Base-by-base conservation (phyloP, 1,140 invertebrate species). In the Brachionus asplanchnoidis region DNA sequence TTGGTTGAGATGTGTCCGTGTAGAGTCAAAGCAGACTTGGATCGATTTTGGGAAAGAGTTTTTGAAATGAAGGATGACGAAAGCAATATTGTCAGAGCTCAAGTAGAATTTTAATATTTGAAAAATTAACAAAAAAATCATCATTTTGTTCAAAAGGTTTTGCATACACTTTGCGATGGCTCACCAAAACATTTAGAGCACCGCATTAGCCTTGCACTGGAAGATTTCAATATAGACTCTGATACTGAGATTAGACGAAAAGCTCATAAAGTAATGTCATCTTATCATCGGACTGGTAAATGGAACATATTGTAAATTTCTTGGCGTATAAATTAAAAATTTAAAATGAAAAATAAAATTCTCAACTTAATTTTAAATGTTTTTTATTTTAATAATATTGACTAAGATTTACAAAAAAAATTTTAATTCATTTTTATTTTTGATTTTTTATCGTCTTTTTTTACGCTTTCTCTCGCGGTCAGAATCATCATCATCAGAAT, bases 1-100 rank as follows among this genome's bases (percentile, higher is more conserved):
- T 85, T 89, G 0, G 86, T 86, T 56, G 88, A 89, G 85, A 89
- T 89, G 88, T 89, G 88, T 84, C 88, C 88, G 4, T 89, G 88
- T 84, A 85, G 88, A 26, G 88, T 89, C 1, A 87, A 89, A 75
- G 85, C 87, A 17, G 87, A 89, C 85, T 85, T 88, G 8, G 75
- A 86, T 1, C 87, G 87, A 6, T 89, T 89, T 86, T 89, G 88
- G 88, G 85, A 86, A n/a, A 85, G 88, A 23, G 88, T 89, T 3
- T 77, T 89, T 8, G 86, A 89, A 85, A 89, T 89, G 88, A 83
- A 87, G 0, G 78, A 86, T 60, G 87, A 87, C 28, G 86, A 86
- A 20, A 75, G 82, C 17, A 85, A 86, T 12, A 53, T 46, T 53
- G 88, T 89, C 36, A 86, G 88, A 84, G 85, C 84, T 17, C 87